Base-by-base conservation (phyloP, 2,888 invertebrate genomes). In the Hirtodrosophila alboralis region DNA sequence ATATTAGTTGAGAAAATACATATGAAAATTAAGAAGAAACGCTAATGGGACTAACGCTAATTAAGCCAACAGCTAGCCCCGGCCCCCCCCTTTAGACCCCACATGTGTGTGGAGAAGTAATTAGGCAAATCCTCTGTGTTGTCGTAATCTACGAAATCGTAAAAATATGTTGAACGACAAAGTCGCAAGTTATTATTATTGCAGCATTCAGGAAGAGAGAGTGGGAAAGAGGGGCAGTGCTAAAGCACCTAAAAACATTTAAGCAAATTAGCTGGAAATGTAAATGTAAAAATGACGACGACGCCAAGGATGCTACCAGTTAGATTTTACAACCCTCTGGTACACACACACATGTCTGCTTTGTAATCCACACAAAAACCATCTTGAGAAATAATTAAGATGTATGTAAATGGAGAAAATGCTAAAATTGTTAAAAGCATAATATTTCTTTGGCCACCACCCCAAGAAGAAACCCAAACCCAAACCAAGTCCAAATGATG, bases 321-420 rank as follows among this genome's bases (percentile, higher is more conserved):
- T 54, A 75, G 41, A 81, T 84, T 75, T 74, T 63, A 71, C 84
- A 78, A 65, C 79, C 79, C 84, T 54, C 71, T 31, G 54, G 9
- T 43, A 58, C 36, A 65, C 53, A 44, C 44, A 48, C 45, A 40
- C 31, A 47, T 49, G 37, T 38, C 34, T 49, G 61, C 30, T 48
- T n/a, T 56, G 65, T 79, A 80, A 84, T 79, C 74, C 75, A 65
- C 76, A 72, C 64, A 71, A 75, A 76, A 75, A 77, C 79, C 80
- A 86, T 86, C 87, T 87, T 86, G 85, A 86, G 87, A 88, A 89
- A 88, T 89, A 89, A 89, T 89, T 89, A 89, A 89, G 88, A 89
- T 88, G 78, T 88, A 89, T 84, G 89, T 81, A 87, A 86, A 88
- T 84, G 84, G 79, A 75, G 84, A 74, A 75, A 79, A 81, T 81